A percentile compares a stretch with the other conserved stretches of the same genome.
Evolutionary conservation across 2,888 invertebrate species (phyloP).

Genomic region (Lycophotia porphyrea): DNA sequence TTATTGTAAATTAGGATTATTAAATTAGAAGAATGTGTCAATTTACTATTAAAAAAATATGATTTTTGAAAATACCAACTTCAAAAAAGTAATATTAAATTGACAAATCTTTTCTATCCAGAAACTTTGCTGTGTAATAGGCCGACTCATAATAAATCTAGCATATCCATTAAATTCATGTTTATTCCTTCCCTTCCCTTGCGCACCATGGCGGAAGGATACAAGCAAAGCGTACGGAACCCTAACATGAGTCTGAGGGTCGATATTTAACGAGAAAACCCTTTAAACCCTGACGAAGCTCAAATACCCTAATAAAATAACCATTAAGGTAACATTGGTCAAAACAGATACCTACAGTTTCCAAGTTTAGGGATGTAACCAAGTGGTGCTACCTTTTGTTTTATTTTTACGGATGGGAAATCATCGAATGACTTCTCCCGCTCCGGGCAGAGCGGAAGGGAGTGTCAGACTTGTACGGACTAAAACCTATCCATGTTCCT

Average conservation of each 20-base stretch:
- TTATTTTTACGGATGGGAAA: no score
- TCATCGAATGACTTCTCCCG: no score
- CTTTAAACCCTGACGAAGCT: constrained; percentile 48
- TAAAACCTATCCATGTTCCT: no score
- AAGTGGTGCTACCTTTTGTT: not conserved
- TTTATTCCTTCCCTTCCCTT: not conserved
- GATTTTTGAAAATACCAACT: no score
- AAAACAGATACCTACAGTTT: constrained; percentile 30
- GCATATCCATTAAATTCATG: constrained; percentile 5
- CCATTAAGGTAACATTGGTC: constrained; percentile 42
- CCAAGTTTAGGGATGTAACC: not conserved
- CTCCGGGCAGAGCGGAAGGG: no score
- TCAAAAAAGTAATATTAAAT: no score
- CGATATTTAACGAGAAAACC: constrained; percentile 45
- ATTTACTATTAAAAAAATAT: not conserved
- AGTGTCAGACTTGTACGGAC: no score
- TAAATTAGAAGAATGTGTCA: not conserved
- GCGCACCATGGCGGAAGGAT: constrained; percentile 3
- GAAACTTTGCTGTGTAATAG: not conserved
- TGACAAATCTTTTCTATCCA: not conserved
- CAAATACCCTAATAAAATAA: constrained; percentile 45
- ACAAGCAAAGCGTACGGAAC: constrained; percentile 11
- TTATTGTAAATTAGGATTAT: no score
- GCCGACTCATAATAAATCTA: constrained; percentile 1
- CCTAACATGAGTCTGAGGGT: constrained; percentile 31